These are phyloP conservation scores for Umimayanthus kanabou DNA, from an alignment of 92 coral and sea anemone genomes.

Conservation along the genomic window DNA sequence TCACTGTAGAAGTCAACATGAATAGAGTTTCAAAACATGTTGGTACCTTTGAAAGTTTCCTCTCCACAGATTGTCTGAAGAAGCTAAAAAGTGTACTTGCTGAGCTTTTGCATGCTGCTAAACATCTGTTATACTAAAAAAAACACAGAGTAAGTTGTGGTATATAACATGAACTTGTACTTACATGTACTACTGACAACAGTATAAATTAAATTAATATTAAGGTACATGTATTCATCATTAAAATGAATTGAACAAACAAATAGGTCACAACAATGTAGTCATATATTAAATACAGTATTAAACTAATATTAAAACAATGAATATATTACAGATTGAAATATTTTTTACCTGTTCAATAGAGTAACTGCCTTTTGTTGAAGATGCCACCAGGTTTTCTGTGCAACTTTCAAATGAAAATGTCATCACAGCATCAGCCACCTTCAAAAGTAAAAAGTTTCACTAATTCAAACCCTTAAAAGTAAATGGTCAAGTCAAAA, in stretches of 20 bases:
- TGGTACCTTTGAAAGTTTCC: slow-evolving; percentile 88
- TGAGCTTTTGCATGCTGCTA: slow-evolving; percentile 71
- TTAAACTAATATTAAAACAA: not conserved
- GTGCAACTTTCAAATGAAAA: slow-evolving; percentile 87
- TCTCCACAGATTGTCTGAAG: slow-evolving; percentile 85
- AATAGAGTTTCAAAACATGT: not conserved
- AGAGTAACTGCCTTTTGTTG: slow-evolving; percentile 80
- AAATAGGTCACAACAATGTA: too few species aligned
- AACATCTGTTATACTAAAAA: slow-evolving; percentile 83
- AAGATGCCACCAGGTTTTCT: slow-evolving; percentile 75
- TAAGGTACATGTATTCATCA: too few species aligned
- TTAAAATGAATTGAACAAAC: too few species aligned
- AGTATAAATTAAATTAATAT: not conserved
- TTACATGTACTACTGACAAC: not conserved
- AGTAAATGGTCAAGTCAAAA: not conserved
- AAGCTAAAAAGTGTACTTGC: slow-evolving; percentile 67
- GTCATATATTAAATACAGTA: too few species aligned
- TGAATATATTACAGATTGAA: not conserved
- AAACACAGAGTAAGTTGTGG: not conserved
- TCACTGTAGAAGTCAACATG: not conserved
- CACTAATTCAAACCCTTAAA: too few species aligned
- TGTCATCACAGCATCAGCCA: slow-evolving; percentile 81
- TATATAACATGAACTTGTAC: not conserved
- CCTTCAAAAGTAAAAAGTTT: slow-evolving; percentile 42
- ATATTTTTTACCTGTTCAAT: slow-evolving; percentile 65